phyloP scores from a whole-genome alignment of 2,797 vertebrate species.

The Taeniopygia guttata region DNA sequence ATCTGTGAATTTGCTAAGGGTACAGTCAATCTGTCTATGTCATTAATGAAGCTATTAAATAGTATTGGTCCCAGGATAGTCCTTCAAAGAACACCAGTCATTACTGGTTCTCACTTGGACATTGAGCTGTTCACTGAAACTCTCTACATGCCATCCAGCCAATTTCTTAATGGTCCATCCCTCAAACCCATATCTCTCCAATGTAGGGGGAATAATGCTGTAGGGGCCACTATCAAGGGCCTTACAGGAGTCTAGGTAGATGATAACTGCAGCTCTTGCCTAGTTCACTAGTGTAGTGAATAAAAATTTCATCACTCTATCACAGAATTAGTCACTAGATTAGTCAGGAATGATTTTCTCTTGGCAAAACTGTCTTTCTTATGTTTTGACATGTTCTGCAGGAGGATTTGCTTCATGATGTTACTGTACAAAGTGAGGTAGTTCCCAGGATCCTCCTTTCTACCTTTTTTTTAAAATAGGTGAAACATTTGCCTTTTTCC shows the following conservation, averaged over 20 bases:
- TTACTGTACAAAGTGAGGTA: background rate
- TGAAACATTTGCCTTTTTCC: background rate
- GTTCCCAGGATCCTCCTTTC: background rate
- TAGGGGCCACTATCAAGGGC: background rate
- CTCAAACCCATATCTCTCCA: background rate
- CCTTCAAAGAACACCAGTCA: background rate
- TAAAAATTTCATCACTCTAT: background rate
- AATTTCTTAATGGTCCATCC: background rate
- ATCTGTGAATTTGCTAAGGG: background rate
- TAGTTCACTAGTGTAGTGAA: too few species aligned
- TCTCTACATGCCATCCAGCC: background rate
- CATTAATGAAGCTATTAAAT: background rate
- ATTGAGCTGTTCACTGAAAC: background rate
- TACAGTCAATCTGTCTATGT: accelerated
- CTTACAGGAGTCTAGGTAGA: background rate
- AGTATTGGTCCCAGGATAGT: background rate
- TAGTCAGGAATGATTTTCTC: background rate
- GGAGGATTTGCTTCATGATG: background rate
- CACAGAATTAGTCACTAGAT: background rate
- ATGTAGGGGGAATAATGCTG: background rate
- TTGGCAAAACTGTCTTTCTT: background rate
- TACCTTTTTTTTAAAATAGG: accelerated
- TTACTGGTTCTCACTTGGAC: background rate
- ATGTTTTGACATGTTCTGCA: accelerated
- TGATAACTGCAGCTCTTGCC: background rate